Evolutionary conservation across 2,797 vertebrate genomes (phyloP).

Genomic region (Meda fulgida): DNA sequence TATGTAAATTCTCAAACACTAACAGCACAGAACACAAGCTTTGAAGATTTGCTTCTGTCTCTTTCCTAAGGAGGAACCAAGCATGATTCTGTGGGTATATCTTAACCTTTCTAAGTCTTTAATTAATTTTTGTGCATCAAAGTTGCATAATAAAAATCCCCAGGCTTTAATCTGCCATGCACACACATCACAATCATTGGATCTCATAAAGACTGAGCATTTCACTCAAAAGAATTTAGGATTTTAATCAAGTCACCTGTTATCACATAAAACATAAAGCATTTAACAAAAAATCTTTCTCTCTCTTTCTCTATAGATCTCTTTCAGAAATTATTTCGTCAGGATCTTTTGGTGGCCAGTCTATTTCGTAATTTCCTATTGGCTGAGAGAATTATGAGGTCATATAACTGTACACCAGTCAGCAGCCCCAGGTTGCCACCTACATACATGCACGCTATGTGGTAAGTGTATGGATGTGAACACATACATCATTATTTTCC

Average conservation of each 20-base stretch:
- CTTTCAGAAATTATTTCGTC: constrained; percentile 97
- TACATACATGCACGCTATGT: constrained; percentile 99
- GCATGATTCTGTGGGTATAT: constrained; percentile 50
- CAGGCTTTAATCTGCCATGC: constrained; percentile 58
- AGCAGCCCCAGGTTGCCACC: constrained; percentile 96
- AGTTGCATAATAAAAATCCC: constrained; percentile 67
- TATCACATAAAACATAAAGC: not conserved
- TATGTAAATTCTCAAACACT: not conserved
- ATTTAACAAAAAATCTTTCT: not conserved
- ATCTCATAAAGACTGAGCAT: constrained; percentile 32
- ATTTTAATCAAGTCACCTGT: constrained; percentile 57
- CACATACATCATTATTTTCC: not conserved
- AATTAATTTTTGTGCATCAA: constrained; percentile 71
- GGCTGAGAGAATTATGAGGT: constrained; percentile 97
- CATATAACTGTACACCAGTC: constrained; percentile 96
- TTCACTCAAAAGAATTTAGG: constrained; percentile 39
- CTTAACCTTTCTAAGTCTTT: constrained; percentile 59
- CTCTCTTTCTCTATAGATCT: constrained; percentile 79
- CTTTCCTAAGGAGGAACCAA: not conserved
- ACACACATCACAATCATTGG: constrained; percentile 28
- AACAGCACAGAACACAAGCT: not conserved
- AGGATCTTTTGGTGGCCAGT: constrained; percentile 96
- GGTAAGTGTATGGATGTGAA: constrained; percentile 79
- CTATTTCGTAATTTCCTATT: constrained; percentile 95
- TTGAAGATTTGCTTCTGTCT: not conserved